Evolutionary conservation across 2,888 invertebrate genomes (phyloP), one percentile per base, ranked within the genome.

Genomic region (Mamestra brassicae): DNA sequence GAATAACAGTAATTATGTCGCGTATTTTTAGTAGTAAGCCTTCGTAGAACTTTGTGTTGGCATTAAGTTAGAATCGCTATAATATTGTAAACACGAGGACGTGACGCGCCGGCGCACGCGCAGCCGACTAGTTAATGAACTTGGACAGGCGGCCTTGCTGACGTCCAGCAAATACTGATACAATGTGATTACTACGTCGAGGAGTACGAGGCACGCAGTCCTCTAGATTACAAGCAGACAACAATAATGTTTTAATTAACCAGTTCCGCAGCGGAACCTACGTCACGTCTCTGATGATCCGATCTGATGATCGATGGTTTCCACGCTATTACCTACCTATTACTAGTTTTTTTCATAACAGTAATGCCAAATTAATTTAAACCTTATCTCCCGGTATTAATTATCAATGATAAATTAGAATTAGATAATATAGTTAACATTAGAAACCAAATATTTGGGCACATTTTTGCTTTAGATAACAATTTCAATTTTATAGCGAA

Each of bases 91-190:
- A 78, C 79, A 69, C 54, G 68, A 62, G 65, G 47, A 50, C 36
- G 36, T 47, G 74, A 70, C 66, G 62, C 70, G 17, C 52, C 47
- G 17, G 15, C 52, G 52, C 17, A 17, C 13, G 64, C 74, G 80
- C 67, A 52, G 5, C 52, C 34, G 36, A 65, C 61, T 72, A 70
- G 68, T 57, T 81, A 77, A 74, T 85, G 81, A 85, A 84, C 81
- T 74, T 69, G 73, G 50, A 57, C 64, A 55, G 13, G 67, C 75
- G 75, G 26, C 81, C 81, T 81, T 75, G 80, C 57, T 26, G 58
- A 61, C 60, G 36, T 17, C 34, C 15, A 58, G 57, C 34, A 36
- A 65, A 68, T 47, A 62, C 17, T 38, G 42, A 47, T 47, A 57
- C 60, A 54, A n/a, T 26, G 36, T 15, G 17, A 62, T 54, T 45